Conservation (phyloP, 30 jellyfish, hydroid and myxozoan species). For the Chrysaora quinquecirrha region DNA sequence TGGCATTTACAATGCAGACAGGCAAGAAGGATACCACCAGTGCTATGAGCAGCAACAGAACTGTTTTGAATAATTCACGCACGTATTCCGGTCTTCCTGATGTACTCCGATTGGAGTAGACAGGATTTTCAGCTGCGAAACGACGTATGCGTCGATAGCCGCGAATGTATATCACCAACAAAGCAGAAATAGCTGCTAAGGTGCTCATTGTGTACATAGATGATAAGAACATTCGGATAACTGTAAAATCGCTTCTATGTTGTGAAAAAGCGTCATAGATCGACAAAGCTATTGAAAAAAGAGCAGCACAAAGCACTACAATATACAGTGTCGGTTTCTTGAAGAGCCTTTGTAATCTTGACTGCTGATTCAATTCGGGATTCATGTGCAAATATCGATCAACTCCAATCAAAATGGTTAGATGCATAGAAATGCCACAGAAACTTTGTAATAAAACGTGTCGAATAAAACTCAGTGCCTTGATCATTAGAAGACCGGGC, state of each 20-base stretch:
- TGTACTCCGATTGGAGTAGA: background rate
- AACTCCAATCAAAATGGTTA: background rate
- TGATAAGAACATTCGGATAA: background rate
- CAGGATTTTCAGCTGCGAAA: too few relatives aligned
- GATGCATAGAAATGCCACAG: background rate
- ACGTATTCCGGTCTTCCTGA: background rate
- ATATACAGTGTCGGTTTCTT: background rate
- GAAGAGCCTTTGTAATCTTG: background rate
- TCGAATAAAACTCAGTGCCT: background rate
- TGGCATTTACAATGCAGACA: background rate
- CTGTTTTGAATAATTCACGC: too few relatives aligned
- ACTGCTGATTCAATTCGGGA: background rate
- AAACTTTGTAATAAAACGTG: background rate
- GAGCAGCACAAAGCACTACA: background rate
- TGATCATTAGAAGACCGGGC: background rate
- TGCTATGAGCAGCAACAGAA: background rate
- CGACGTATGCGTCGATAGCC: background rate
- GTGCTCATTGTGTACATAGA: background rate
- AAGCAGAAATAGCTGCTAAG: background rate
- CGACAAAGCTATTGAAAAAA: background rate
- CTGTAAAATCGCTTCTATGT: background rate
- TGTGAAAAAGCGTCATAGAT: background rate
- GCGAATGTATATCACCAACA: background rate
- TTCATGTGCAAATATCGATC: background rate
- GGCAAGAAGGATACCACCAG: background rate